Base-by-base conservation (phyloP, 1,140 invertebrate species). In the Uloborus diversus region DNA sequence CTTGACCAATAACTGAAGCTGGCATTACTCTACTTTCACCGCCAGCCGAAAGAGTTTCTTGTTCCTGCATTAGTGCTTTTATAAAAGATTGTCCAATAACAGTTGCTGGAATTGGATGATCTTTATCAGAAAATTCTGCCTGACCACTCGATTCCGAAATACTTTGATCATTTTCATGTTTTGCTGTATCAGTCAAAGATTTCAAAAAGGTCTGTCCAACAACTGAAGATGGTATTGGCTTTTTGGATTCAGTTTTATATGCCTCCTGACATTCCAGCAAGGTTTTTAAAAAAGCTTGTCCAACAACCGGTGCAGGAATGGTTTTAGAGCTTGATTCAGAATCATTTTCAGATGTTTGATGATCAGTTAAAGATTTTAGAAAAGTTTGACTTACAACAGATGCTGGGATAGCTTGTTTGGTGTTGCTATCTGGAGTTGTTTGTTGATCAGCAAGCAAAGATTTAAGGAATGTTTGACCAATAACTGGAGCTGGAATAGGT, bases 181-280 rank as follows among this genome's bases (percentile, higher is more conserved):
- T 11, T 51, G 42, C 17, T 9, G 65, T 20, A 2, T 42, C 56
- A n/a, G 62, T 49, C 20, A 79, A 27, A 33, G 76, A 49, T 69
- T 79, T 79, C 9, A 79, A 61, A 27, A 79, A 79, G 20, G 76
- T 42, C 17, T 79, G 76, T 1, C 76, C 76, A 25, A 79, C n/a
- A 30, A 79, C 76, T 25, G 64, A 49, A 25, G 76, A 56, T 13
- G 76, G 76, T 35, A 79, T 69, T 32, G 37, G 2, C 23, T 51
- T 59, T 23, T 3, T 64, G 25, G 9, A 3, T 37, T 23, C 14
- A 42, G 62, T 20, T 28, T 14, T 56, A 30, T 56, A 32, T 17
- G 28, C 11, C 14, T 11, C 28, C 20, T 17, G 53, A 28, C 66
- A 62, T 0, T 73, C 57, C 23, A 78, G 14, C n/a, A 79, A 49